Conservation (phyloP, 2,113 vertebrate species). For the Danionella cerebrum region DNA sequence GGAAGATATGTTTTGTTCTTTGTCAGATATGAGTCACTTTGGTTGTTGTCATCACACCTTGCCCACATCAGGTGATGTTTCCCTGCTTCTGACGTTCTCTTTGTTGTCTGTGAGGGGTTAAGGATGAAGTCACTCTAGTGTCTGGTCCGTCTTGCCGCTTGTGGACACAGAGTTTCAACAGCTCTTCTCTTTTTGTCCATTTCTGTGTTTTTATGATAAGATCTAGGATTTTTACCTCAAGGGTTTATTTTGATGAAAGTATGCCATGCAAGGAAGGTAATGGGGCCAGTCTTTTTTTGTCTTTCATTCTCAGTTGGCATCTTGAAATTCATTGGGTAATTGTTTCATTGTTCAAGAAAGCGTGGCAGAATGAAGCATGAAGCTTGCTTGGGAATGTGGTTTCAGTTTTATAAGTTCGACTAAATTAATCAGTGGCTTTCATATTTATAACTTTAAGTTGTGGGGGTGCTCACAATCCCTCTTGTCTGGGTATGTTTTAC, state of each 20-base stretch:
- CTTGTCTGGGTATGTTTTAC: too few species aligned
- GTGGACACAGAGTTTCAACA: not conserved
- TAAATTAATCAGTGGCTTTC: too few species aligned
- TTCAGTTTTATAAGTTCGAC: too few species aligned
- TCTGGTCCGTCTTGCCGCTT: conserved; percentile 2
- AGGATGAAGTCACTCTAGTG: conserved; percentile 34
- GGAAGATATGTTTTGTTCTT: not conserved
- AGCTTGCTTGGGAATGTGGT: too few species aligned
- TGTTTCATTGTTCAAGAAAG: not conserved
- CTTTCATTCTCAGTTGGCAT: not conserved
- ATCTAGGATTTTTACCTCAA: not conserved
- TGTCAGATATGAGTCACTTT: not conserved
- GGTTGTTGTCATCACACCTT: not conserved
- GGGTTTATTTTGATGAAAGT: not conserved
- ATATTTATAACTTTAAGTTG: too few species aligned
- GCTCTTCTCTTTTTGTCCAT: not conserved
- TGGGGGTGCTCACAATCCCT: too few species aligned
- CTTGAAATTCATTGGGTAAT: not conserved
- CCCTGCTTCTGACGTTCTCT: conserved; percentile 29
- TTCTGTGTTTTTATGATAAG: not conserved
- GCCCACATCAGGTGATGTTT: conserved; percentile 29
- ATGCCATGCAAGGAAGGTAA: not conserved
- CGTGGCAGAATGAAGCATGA: not conserved
- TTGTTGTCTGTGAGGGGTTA: conserved; percentile 35
- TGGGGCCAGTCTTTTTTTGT: not conserved